Conservation (phyloP, 1,140 invertebrate genomes). For the Battus philenor region DNA sequence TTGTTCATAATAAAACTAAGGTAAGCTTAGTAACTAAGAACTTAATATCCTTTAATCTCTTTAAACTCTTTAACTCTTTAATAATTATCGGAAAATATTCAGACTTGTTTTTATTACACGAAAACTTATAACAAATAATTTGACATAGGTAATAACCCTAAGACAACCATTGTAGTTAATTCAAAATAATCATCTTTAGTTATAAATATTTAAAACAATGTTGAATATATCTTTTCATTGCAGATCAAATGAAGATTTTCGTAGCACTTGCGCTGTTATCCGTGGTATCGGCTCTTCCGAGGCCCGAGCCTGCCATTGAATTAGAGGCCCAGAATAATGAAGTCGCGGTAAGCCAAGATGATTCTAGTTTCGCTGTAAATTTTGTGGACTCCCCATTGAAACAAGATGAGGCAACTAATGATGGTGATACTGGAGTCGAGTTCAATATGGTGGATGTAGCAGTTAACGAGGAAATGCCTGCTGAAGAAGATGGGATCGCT, state of each 20-base stretch:
- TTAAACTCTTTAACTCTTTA: no score
- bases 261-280: conserved; percentile 38
- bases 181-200: no score
- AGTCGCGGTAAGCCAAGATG: no score
- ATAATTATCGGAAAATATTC: no score
- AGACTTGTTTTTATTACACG: no score
- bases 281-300: conserved; percentile 31
- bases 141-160: no score
- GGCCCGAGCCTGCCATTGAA: not conserved
- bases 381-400: conserved; percentile 1
- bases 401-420: not conserved
- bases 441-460: not conserved
- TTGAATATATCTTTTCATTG: no score
- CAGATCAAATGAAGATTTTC: conserved; percentile 52
- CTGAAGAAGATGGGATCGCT: not conserved
- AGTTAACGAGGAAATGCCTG: not conserved
- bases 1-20: conserved; percentile 28
- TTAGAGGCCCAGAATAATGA: no score
- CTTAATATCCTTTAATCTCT: no score
- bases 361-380: not conserved
- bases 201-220: no score
- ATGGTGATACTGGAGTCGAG: not conserved
- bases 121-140: no score
- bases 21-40: conserved; percentile 27
- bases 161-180: no score